Conservation (phyloP, 2,113 vertebrate species). For the Antennarius striatus region DNA sequence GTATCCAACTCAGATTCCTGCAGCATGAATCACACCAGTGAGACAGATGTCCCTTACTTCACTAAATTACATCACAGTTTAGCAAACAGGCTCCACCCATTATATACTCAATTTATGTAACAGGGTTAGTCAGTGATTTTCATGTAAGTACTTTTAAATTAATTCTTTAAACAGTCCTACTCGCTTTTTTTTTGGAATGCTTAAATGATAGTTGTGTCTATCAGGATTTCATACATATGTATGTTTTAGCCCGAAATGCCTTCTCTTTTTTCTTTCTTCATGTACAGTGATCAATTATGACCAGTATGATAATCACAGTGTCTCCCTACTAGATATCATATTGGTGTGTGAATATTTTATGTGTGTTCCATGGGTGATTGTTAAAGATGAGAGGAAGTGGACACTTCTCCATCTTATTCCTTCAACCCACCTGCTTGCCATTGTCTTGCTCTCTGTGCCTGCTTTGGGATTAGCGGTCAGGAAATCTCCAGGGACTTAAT, state of each 20-base stretch:
- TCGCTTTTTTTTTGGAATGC: too few relatives aligned
- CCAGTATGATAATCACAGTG: too few relatives aligned
- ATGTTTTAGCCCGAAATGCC: too few relatives aligned
- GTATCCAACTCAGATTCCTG: too few relatives aligned
- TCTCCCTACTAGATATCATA: not conserved
- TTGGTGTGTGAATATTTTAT: slow-evolving; percentile 15
- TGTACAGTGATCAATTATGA: too few relatives aligned
- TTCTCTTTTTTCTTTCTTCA: too few relatives aligned
- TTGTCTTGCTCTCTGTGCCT: not conserved
- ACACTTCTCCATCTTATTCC: slow-evolving; percentile 30
- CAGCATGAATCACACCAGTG: not conserved
- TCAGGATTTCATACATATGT: too few relatives aligned
- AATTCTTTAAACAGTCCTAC: not conserved
- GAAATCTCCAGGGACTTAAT: slow-evolving; percentile 15
- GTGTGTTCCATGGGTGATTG: slow-evolving; percentile 9
- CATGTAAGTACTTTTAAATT: not conserved
- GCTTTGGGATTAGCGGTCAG: slow-evolving; percentile 33
- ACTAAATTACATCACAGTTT: not conserved
- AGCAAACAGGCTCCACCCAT: too few relatives aligned
- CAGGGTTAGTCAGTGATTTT: not conserved
- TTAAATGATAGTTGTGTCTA: too few relatives aligned
- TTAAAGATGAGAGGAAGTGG: slow-evolving; percentile 18
- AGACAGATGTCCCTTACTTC: not conserved
- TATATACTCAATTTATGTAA: slow-evolving; percentile 2
- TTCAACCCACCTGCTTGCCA: not conserved